Conservation (phyloP, 2,113 vertebrate genomes). For the Pelodiscus sinensis region DNA sequence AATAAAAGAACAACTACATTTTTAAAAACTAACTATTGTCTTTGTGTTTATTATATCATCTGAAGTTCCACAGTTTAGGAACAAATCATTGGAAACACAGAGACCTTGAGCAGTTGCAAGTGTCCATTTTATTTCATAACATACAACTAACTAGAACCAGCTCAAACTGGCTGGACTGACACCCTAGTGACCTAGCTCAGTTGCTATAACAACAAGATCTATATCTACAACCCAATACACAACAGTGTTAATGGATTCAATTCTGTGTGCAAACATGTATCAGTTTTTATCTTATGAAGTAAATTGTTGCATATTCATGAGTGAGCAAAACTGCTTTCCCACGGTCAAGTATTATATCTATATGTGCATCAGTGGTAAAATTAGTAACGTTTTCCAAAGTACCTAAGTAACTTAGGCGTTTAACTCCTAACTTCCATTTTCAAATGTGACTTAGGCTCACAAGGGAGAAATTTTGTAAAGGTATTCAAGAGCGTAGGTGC, state of each 20-base stretch:
- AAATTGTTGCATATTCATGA: conserved; percentile 33
- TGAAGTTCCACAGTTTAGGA: no score
- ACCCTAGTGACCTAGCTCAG: no score
- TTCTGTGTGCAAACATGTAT: not conserved
- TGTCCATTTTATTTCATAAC: no score
- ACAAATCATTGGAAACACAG: no score
- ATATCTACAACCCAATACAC: no score
- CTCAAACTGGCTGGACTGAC: no score
- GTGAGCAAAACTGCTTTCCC: not conserved
- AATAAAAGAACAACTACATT: conserved; percentile 32
- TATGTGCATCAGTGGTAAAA: not conserved
- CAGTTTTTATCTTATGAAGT: not conserved
- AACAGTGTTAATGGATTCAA: conserved; percentile 12
- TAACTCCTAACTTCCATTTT: not conserved
- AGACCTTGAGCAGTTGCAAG: no score
- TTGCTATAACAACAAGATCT: no score
- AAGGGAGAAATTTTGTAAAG: not conserved
- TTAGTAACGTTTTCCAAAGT: not conserved
- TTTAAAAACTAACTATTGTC: conserved; percentile 3
- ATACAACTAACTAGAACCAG: no score
- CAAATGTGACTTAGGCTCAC: not conserved
- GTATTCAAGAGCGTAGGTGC: not conserved
- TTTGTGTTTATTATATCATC: not conserved
- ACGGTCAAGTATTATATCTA: not conserved
- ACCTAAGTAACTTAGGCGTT: not conserved